Evolutionary conservation across 1,140 invertebrate species (phyloP), one percentile per base, ranked within the genome.

Genomic region (Scaptomyza graminum): DNA sequence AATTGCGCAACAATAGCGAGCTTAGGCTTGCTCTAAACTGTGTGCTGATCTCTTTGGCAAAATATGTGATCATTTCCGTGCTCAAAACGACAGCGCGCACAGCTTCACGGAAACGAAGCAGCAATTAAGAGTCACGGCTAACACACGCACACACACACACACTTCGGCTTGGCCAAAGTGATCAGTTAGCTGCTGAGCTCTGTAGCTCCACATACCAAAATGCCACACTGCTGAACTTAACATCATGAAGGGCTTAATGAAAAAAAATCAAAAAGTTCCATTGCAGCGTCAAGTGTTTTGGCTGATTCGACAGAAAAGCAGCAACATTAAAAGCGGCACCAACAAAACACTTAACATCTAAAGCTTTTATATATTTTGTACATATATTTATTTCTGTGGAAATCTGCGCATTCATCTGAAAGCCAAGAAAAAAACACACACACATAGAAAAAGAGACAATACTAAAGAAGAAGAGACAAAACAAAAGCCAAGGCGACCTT

Each of bases 351-450:
- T 76, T 34, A 68, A 76, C 69, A 76, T 31, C 41, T 56, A 41
- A 37, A 68, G 51, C 41, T 41, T 73, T 56, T 76, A 62, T 44
- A 70, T 77, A 72, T 79, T 79, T 0, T 68, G 43, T 77, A 61
- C 46, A 43, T 47, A 6, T 57, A 37, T 76, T 69, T 81, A 64
- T 80, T 87, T 87, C 83, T 88, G 74, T 79, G 66, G 82, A 87
- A 87, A 87, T 87, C 83, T 82, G 82, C 82, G 82, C 83, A 82
- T 87, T 85, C 82, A 85, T 87, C 82, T 88, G 60, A 87, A 73
- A 62, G 31, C 31, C 67, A 72, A 76, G 64, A 57, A 43, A 56
- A 22, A 72, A 54, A 56, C 18, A 34, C 41, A 43, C 54, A 43
- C 54, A 76, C 60, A 62, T 54, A 78, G 54, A 49, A 41, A 50